Base-by-base conservation (phyloP, 2,113 vertebrate genomes). In the Atractosteus spatula region DNA sequence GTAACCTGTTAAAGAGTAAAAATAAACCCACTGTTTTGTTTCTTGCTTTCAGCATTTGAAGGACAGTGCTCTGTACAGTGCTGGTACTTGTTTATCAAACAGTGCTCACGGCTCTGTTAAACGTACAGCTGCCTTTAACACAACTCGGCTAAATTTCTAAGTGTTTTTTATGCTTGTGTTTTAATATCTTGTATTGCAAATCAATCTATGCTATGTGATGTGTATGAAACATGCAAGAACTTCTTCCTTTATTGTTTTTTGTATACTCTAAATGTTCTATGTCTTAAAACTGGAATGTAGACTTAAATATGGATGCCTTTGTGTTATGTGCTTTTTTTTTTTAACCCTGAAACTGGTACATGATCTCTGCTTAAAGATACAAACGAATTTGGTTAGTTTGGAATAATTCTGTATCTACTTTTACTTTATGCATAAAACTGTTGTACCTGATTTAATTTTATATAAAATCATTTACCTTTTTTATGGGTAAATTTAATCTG, bases 211-310 rank as follows among this genome's bases (percentile, higher is more conserved):
- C 84, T 85, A 86, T 77, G 82, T 86, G 79, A 80, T 79, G 75
- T 77, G 73, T 83, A 75, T 72, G 71, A 64, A 82, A 84, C 79
- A 88, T 83, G 77, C 76, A 69, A 83, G 79, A 71, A 71, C 77
- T 78, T 79, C 62, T 54, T 69, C 17, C 68, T 80, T 66, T 64
- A 81, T 78, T 57, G 17, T 29, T 29, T 29, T 29, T 29, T 29
- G 17, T 29, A 29, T 67, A 7, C 66, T 79, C 76, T 78, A 77
- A 55, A 71, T 76, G 72, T 80, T 73, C 68, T 80, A 77, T 76
- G 71, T 87, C 79, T 83, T 81, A 84, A 88, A 91, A 92, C 90
- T 91, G 89, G 90, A 91, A 89, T 87, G 81, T 85, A 85, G 84
- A 11, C 13, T 11, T 87, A 86, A 84, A 87, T 88, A 29, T 29